A percentile compares a stretch with the other conserved stretches of the same genome.
Evolutionary conservation across 2,888 invertebrate species (phyloP).

Genomic region (Halictus quadricinctus): DNA sequence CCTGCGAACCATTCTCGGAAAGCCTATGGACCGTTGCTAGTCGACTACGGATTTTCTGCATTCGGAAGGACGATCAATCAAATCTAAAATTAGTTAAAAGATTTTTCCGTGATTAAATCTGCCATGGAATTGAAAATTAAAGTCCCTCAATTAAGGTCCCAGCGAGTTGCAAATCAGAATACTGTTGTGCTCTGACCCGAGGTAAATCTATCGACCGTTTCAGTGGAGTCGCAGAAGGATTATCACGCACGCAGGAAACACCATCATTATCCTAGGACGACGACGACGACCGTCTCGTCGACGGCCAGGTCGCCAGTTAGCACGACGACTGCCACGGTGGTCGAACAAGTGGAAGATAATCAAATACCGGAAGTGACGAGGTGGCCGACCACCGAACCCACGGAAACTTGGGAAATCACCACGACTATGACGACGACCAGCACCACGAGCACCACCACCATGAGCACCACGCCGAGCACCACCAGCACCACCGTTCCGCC

Average conservation of each 20-base stretch:
- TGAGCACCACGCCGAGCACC: conserved; percentile 81
- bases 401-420: conserved; percentile 76
- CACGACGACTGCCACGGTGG: conserved; percentile 77
- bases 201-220: conserved; percentile 73
- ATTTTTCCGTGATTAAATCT: no score
- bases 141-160: neutral
- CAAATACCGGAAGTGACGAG: conserved; percentile 79
- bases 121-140: no score
- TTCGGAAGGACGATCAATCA: neutral
- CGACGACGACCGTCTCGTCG: conserved; percentile 83
- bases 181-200: neutral
- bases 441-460: conserved; percentile 79
- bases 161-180: neutral
- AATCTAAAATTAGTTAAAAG: no score
- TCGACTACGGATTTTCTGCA: neutral
- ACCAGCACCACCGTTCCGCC: conserved; percentile 83
- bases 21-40: neutral
- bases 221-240: conserved; percentile 95
- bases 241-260: conserved; percentile 86
- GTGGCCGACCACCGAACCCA: conserved; percentile 74
- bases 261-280: conserved; percentile 81
- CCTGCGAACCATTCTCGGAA: neutral
- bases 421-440: conserved; percentile 78
- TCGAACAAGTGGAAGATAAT: conserved; percentile 78
- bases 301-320: conserved; percentile 83